These are phyloP conservation scores for Anthoscopus minutus DNA, from an alignment of 2,113 vertebrate species.

Conservation along the genomic window DNA sequence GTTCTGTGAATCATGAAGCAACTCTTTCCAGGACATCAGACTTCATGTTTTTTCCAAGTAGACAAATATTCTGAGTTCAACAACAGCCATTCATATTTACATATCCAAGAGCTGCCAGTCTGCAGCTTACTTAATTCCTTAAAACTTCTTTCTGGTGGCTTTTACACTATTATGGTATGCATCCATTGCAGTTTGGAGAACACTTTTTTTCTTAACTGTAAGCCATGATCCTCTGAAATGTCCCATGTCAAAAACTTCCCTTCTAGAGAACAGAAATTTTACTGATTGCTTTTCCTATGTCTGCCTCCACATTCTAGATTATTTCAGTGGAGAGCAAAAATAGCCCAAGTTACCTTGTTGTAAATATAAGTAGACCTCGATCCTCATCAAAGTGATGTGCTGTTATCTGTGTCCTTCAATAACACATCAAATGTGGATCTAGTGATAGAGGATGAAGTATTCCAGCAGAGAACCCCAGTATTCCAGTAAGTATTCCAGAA, in stretches of 20 bases:
- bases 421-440: not conserved
- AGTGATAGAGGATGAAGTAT: not conserved
- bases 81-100: not conserved
- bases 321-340: not conserved
- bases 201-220: not conserved
- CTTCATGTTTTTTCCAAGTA: not conserved
- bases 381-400: not conserved
- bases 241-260: not conserved
- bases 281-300: not conserved
- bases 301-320: not conserved
- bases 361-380: not conserved
- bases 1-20: not conserved
- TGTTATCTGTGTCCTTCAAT: not conserved
- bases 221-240: not conserved
- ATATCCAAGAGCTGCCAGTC: not conserved
- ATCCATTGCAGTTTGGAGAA: not conserved
- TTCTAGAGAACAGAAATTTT: not conserved
- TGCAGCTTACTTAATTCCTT: not conserved
- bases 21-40: not conserved
- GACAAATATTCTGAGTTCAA: not conserved
- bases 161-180: not conserved
- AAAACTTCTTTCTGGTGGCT: not conserved
- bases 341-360: not conserved
- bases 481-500: not conserved
- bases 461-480: not conserved